Evolutionary conservation across 1,140 invertebrate genomes (phyloP).

Genomic region (Bombus picipes): DNA sequence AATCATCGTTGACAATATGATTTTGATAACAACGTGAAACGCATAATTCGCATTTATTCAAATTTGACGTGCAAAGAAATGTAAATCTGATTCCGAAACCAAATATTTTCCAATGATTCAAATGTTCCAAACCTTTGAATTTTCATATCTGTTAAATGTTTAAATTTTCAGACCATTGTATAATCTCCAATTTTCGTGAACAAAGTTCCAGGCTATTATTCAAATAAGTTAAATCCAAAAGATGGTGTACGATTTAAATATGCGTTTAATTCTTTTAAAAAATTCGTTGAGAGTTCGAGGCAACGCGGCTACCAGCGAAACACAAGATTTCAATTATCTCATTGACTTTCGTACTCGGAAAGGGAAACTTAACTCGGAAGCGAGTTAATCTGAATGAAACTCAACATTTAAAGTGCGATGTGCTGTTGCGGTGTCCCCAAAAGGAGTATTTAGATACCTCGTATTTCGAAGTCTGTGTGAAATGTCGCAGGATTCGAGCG

Average conservation of each 20-base stretch:
- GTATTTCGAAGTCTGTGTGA: neutral
- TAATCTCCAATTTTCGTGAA: neutral
- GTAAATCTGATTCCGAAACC: too few relatives aligned
- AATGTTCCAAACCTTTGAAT: neutral
- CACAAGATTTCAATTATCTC: constrained; percentile 41
- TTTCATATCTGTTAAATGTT: neutral
- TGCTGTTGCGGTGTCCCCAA: constrained; percentile 40
- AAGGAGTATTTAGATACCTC: constrained; percentile 36
- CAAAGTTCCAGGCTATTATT: neutral
- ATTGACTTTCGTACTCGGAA: constrained; percentile 16
- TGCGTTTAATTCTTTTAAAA: neutral
- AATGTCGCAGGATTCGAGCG: constrained; percentile 1
- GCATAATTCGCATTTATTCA: neutral
- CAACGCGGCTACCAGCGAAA: neutral
- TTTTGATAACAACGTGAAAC: too few relatives aligned
- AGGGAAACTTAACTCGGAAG: constrained; percentile 27
- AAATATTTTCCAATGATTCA: too few relatives aligned
- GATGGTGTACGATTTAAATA: neutral
- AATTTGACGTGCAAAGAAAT: neutral
- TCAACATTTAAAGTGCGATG: constrained; percentile 49
- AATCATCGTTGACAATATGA: too few relatives aligned
- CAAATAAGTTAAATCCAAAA: too few relatives aligned
- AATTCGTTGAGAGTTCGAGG: neutral
- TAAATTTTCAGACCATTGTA: neutral
- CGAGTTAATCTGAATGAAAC: constrained; percentile 48